phyloP scores from a whole-genome alignment of 2,797 vertebrate species.

The Thaleichthys pacificus region DNA sequence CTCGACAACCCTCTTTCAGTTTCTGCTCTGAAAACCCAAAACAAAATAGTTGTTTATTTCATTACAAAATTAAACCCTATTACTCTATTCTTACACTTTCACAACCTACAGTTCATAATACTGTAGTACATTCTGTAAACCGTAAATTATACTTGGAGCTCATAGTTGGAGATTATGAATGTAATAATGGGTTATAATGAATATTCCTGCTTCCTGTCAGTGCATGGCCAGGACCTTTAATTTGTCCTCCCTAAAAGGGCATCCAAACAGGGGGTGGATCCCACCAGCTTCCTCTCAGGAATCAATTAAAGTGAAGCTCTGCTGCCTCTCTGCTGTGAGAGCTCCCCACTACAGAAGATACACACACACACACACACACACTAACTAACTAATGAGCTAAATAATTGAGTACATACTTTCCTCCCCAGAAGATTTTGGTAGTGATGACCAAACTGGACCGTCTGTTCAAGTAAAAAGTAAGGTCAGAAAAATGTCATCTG shows the following conservation, averaged over 20 bases:
- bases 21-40: conserved; percentile 84
- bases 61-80: neutral
- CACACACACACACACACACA: conserved; percentile 8
- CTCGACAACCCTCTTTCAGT: conserved; percentile 91
- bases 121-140: no score
- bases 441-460: conserved; percentile 96
- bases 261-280: conserved; percentile 28
- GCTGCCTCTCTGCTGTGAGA: conserved; percentile 16
- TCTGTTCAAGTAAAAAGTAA: conserved; percentile 65
- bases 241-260: conserved; percentile 43
- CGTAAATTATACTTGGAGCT: no score
- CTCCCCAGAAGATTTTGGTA: conserved; percentile 97
- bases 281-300: conserved; percentile 30
- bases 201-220: conserved; percentile 15
- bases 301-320: conserved; percentile 36
- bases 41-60: neutral
- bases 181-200: no score
- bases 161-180: no score
- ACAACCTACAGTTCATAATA: neutral
- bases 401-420: conserved; percentile 83
- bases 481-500: neutral
- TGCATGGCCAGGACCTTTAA: conserved; percentile 41
- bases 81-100: neutral
- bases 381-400: conserved; percentile 2
- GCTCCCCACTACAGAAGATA: neutral